phyloP scores from a whole-genome alignment of 2,797 vertebrate species.

The Syngnathus rostellatus region DNA sequence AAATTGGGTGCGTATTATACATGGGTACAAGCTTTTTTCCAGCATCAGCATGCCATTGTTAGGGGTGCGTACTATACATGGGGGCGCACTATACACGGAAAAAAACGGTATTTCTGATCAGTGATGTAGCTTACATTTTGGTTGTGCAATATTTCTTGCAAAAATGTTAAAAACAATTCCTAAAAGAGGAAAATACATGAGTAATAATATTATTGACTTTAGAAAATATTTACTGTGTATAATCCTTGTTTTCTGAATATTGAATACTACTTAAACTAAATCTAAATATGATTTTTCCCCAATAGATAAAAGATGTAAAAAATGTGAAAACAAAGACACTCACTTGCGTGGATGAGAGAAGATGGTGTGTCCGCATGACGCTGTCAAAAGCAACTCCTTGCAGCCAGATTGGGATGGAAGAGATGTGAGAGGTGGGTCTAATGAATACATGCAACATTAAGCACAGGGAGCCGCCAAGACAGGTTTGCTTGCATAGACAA shows the following conservation, averaged over 20 bases:
- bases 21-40: too few relatives aligned
- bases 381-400: conserved; percentile 23
- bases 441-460: conserved; percentile 50
- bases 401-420: conserved; percentile 13
- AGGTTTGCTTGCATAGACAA: not conserved
- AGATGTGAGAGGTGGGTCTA: conserved; percentile 27
- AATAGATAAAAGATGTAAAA: not conserved
- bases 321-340: conserved; percentile 25
- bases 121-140: not conserved
- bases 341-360: conserved; percentile 36
- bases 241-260: not conserved
- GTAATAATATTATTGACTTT: not conserved
- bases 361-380: conserved; percentile 28
- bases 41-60: too few relatives aligned
- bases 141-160: not conserved
- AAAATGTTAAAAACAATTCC: not conserved
- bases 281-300: not conserved
- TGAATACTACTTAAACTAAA: not conserved
- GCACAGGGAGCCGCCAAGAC: conserved; percentile 24
- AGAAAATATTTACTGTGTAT: not conserved
- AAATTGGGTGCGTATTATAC: too few relatives aligned
- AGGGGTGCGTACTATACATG: too few relatives aligned
- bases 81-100: too few relatives aligned
- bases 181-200: not conserved
- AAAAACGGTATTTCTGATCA: not conserved